Conservation (phyloP, 2,797 vertebrate species). For the Sus cebifrons region DNA sequence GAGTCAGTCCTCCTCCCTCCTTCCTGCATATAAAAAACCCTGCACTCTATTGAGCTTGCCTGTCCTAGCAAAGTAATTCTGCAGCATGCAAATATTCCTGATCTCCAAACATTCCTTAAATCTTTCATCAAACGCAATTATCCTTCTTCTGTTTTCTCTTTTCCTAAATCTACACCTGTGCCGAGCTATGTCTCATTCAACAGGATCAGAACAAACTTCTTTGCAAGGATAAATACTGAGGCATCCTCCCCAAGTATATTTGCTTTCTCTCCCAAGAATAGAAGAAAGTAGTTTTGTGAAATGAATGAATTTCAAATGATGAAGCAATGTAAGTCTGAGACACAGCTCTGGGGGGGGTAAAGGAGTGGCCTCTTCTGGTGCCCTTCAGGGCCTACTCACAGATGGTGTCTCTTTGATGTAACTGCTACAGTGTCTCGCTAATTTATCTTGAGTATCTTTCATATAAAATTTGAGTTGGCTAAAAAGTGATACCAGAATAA, state of each 20-base stretch:
- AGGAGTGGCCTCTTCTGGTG: not conserved
- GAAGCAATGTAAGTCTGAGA: not conserved
- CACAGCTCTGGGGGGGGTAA: not conserved
- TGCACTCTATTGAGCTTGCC: not conserved
- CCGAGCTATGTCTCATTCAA: not conserved
- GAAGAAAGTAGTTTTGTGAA: conserved; percentile 54
- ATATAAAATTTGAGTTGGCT: not conserved
- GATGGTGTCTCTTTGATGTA: not conserved
- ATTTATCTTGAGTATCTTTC: not conserved
- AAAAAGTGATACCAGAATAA: not conserved
- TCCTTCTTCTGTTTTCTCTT: not conserved
- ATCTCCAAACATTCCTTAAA: not conserved
- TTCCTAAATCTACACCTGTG: conserved; percentile 15
- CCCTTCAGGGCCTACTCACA: not conserved
- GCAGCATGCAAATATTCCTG: not conserved
- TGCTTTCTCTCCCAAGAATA: not conserved
- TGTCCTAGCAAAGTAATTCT: conserved; percentile 14
- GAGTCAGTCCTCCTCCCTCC: not conserved
- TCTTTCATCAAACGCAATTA: conserved; percentile 33
- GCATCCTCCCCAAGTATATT: not conserved
- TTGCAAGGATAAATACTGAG: not conserved
- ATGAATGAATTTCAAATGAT: conserved; percentile 34
- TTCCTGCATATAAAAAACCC: not conserved
- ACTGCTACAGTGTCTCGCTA: not conserved
- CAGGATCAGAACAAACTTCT: not conserved